phyloP scores from a whole-genome alignment of 2,888 invertebrate genomes.

The Iphiclides podalirius region DNA sequence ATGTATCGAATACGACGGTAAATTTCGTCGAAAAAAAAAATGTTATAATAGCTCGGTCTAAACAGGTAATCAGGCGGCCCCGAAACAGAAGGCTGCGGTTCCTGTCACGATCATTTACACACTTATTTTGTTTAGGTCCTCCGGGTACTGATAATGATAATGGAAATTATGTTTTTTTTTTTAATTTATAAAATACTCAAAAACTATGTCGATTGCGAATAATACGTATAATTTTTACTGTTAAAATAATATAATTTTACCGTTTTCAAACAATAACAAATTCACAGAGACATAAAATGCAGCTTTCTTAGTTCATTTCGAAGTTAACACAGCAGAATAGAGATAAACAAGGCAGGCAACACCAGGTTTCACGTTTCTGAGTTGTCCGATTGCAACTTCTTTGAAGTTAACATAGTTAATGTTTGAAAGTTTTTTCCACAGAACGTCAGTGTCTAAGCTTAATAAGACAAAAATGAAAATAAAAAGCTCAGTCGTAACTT shows the following conservation, averaged over 20 bases:
- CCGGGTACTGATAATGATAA: no score
- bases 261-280: neutral
- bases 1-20: no score
- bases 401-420: conserved; percentile 20
- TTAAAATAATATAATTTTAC: neutral
- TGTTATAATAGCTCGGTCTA: no score
- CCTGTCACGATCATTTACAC: no score
- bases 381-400: conserved; percentile 16
- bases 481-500: neutral
- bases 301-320: neutral
- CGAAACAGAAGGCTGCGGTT: no score
- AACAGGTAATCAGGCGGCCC: no score
- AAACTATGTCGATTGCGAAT: no score
- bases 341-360: conserved; percentile 13
- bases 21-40: no score
- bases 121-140: no score
- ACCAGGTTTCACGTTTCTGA: conserved; percentile 17
- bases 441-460: neutral
- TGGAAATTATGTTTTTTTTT: no score
- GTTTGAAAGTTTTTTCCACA: neutral
- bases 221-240: no score
- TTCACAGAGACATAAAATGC: neutral
- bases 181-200: no score
- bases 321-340: conserved; percentile 8
- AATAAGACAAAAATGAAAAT: neutral